Base-by-base conservation (phyloP, 1,140 invertebrate genomes). In the Eupristina koningsbergeri region DNA sequence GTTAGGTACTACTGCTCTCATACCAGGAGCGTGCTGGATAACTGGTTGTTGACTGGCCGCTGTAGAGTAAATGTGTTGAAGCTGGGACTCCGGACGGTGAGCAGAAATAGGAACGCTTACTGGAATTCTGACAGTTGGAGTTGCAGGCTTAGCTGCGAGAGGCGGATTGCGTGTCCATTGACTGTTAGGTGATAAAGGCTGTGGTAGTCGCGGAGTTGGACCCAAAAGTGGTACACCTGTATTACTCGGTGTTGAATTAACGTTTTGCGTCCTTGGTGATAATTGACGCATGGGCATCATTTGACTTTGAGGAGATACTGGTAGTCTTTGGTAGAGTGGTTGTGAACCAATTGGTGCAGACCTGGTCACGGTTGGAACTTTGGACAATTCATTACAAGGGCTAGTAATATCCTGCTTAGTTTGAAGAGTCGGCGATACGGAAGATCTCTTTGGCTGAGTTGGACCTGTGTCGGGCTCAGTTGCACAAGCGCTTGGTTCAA, bases 21-120 rank as follows among this genome's bases (percentile, higher is more conserved):
- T 92, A 6, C 92, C 91, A 0, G 91, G 89, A 19, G 91, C 91
- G 29, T 92, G 92, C 69, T 93, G 92, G 22, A 92, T 93, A 0
- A 93, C 91, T 2, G 91, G 92, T 29, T 92, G 92, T 69, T 91
- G 92, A 71, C 87, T 90, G 0, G 89, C 89, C 0, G 91, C 90
- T 0, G 91, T 92, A 0, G 91, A 92, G 50, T 92, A 93, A 15
- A 92, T 90, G 29, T 92, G 90, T 53, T 91, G 90, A 0, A 83
- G 63, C 0, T 90, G 83, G 7, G 86, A 67, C 3, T 91, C 91
- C 0, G 89, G 88, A 69, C 89, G 86, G 19, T 92, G 90, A 26
- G 88, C 87, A 0, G 91, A 88, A 0, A 91, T 89, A 0, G 91
- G 87, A 0, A 91, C 89, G 64, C 89, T 92, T 0, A 92, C 89